A percentile compares a stretch with the other conserved stretches of the same genome.
Evolutionary conservation across 2,113 vertebrate species (phyloP).

Genomic region (Oreochromis aureus): DNA sequence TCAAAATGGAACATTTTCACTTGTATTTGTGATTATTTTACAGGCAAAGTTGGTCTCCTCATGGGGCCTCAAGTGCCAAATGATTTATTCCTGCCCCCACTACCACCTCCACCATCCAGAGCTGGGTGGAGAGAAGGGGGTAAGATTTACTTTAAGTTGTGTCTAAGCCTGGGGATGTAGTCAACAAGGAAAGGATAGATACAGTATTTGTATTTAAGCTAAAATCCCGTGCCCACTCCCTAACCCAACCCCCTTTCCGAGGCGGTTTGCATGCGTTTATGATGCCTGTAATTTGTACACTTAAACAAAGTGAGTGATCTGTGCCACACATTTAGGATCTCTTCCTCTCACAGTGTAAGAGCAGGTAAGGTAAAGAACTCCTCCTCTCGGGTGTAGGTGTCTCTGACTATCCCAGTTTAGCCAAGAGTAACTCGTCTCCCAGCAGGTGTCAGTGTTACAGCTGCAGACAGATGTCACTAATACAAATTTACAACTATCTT

Average conservation of each 20-base stretch:
- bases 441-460: constrained; percentile 76
- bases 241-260: background rate
- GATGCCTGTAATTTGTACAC: constrained; percentile 2
- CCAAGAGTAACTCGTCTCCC: constrained; percentile 53
- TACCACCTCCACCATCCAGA: constrained; percentile 60
- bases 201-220: constrained; percentile 61
- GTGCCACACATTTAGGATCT: background rate
- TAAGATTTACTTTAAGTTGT: constrained; percentile 63
- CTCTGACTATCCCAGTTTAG: constrained; percentile 4
- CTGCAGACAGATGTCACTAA: constrained; percentile 29
- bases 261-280: constrained; percentile 1
- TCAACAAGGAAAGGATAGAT: constrained; percentile 54
- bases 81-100: constrained; percentile 61
- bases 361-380: background rate
- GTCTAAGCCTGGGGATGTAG: constrained; percentile 55
- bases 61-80: constrained; percentile 69
- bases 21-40: constrained; percentile 78
- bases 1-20: constrained; percentile 74
- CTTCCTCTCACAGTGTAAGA: background rate
- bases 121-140: constrained; percentile 41
- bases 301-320: constrained; percentile 9
- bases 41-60: constrained; percentile 71
- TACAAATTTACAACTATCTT: background rate
- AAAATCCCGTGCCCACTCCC: constrained; percentile 37
- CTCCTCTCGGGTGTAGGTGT: background rate